Percentiles rank a stretch among this genome's conserved stretches.
Evolutionary conservation across 1,140 invertebrate species (phyloP).

Genomic region (Caenorhabditis latens): DNA sequence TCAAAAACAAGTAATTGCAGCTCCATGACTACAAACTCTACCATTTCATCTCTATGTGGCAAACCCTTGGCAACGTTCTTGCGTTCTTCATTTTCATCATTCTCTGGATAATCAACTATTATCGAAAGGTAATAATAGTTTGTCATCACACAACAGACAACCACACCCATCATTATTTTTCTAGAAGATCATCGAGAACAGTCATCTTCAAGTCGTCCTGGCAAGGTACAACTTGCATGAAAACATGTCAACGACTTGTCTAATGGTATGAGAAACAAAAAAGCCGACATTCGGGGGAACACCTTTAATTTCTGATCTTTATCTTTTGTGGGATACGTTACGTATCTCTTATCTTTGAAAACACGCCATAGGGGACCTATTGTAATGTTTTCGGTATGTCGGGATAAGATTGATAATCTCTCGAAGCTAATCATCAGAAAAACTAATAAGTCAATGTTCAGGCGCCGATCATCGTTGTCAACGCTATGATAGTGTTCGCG

Average conservation of each 20-base stretch:
- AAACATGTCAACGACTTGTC: constrained; percentile 39
- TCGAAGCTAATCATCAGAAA: not conserved
- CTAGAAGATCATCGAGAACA: constrained; percentile 42
- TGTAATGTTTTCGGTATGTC: not conserved
- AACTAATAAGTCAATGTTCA: constrained; percentile 46
- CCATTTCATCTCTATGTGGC: constrained; percentile 6
- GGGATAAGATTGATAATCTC: constrained; percentile 39
- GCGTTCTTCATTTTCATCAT: constrained; percentile 13
- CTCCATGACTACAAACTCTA: constrained; percentile 34
- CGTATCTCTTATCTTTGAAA: constrained; percentile 10
- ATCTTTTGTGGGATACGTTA: constrained; percentile 5
- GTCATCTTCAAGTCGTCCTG: constrained; percentile 35
- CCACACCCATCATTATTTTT: constrained; percentile 4
- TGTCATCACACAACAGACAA: not conserved
- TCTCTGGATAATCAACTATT: constrained; percentile 33
- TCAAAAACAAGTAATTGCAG: not conserved
- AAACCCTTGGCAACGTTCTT: not conserved
- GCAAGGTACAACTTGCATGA: constrained; percentile 23
- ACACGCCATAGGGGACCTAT: not conserved
- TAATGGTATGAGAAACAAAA: not conserved
- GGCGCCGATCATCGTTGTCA: constrained; percentile 43
- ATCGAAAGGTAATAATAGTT: constrained; percentile 7
- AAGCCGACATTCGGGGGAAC: constrained; percentile 8
- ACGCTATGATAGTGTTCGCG: not conserved
- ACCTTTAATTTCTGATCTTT: constrained; percentile 44